Evolutionary conservation across 2,797 vertebrate species (phyloP), one percentile per base, ranked within the genome.

Genomic region (Clarias laeviceps): DNA sequence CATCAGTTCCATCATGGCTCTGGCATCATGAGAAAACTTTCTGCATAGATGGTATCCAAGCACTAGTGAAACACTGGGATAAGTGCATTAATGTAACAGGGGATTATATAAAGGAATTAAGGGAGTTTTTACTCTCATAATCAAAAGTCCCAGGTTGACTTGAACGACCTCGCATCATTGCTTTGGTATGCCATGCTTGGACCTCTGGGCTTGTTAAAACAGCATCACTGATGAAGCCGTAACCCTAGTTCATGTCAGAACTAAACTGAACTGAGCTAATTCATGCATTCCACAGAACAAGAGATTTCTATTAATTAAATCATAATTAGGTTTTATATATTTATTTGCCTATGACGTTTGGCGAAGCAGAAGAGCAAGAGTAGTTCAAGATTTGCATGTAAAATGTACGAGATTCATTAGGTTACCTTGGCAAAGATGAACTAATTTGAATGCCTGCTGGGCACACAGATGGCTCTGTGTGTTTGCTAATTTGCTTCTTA

Each of bases 311-410:
- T 95, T 95, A 96, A 96, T 96, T 95, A 95, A 95, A 95, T 94
- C 94, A 94, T 95, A 96, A 95, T 95, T 95, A 93, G 93, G 93
- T 95, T 95, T 96, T 95, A 94, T 95, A 95, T 95, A 94, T 96
- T 95, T 95, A 95, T 96, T 96, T 95, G 93, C 92, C 88, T 87
- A 91, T 92, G 94, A 94, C 93, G 88, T 92, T 94, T 94, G 94
- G 93, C 93, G 85, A 83, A 92, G 88, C 91, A 94, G 91, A 94
- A 85, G 68, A 93, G 93, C 91, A 90, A 95, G 95, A 95, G 95
- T 95, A 94, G 94, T 92, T 91, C 90, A 93, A 95, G 94, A 94
- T 95, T 95, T 95, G 94, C 94, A 94, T 95, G 95, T 94, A 95
- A 95, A 95, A 95, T 95, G 93, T 91, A 94, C 89, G 92, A 94